Evolutionary conservation across 1,140 invertebrate genomes (phyloP).

Genomic region (Ctenoplectra terminalis): DNA sequence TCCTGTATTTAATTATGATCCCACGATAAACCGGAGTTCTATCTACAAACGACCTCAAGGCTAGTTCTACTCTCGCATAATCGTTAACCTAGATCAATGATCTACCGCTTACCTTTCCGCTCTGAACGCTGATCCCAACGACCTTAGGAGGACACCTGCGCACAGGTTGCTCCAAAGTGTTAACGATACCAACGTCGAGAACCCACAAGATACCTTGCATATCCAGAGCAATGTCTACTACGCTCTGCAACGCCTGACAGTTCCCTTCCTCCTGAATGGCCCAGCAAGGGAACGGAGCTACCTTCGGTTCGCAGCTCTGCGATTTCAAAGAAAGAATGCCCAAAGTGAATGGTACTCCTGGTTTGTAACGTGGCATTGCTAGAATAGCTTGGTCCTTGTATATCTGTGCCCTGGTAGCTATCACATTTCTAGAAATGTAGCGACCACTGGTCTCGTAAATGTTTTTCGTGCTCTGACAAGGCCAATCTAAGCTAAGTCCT

Average conservation of each 20-base stretch:
- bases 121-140: conserved; percentile 85
- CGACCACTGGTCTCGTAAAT: conserved; percentile 84
- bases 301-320: conserved; percentile 77
- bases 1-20: too few relatives aligned
- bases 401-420: conserved; percentile 85
- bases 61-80: not conserved
- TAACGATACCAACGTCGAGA: conserved; percentile 86
- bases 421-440: conserved; percentile 85
- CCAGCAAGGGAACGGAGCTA: conserved; percentile 86
- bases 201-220: conserved; percentile 86
- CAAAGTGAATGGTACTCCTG: conserved; percentile 85
- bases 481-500: conserved; percentile 84
- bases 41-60: not conserved
- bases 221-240: conserved; percentile 85
- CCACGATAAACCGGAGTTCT: not conserved
- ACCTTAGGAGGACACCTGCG: conserved; percentile 87
- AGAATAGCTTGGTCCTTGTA: conserved; percentile 84
- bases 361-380: conserved; percentile 84
- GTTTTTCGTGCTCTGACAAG: conserved; percentile 84
- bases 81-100: not conserved
- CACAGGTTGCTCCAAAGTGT: conserved; percentile 86
- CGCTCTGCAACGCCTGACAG: conserved; percentile 85
- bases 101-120: conserved; percentile 80
- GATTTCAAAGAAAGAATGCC: conserved; percentile 83
- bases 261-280: conserved; percentile 85